These are phyloP conservation scores for Rhinoderma darwinii DNA, from an alignment of 2,113 vertebrate species.

Conservation along the genomic window DNA sequence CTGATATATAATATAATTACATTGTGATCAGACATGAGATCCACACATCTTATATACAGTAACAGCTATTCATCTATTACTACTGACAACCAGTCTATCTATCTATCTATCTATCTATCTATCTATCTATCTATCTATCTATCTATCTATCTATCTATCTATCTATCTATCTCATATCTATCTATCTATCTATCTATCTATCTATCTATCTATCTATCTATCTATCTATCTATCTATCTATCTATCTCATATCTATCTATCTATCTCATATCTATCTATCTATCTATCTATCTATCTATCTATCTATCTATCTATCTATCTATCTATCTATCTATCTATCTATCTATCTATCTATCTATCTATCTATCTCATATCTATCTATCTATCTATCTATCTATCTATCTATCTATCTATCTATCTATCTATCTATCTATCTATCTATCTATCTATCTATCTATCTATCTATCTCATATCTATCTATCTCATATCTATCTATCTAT, in stretches of 20 bases:
- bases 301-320: slow-evolving; percentile 6
- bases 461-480: slow-evolving; percentile 15
- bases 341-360: background rate
- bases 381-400: slow-evolving; percentile 1
- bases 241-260: no score
- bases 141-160: background rate
- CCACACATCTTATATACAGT: no score
- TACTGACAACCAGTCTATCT: no score
- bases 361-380: slow-evolving; percentile 8
- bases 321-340: background rate
- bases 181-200: no score
- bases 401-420: slow-evolving; percentile 29
- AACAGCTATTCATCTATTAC: no score
- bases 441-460: slow-evolving; percentile 4
- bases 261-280: slow-evolving; percentile 5
- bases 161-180: no score
- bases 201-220: no score
- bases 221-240: no score
- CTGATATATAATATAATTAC: no score
- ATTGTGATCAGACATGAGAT: no score
- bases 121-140: slow-evolving; percentile 11
- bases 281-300: slow-evolving; percentile 14
- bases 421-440: slow-evolving; percentile 26
- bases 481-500: background rate
- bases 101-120: background rate